Conservation (phyloP, 2,797 vertebrate genomes). For the Meriones psammophilus region DNA sequence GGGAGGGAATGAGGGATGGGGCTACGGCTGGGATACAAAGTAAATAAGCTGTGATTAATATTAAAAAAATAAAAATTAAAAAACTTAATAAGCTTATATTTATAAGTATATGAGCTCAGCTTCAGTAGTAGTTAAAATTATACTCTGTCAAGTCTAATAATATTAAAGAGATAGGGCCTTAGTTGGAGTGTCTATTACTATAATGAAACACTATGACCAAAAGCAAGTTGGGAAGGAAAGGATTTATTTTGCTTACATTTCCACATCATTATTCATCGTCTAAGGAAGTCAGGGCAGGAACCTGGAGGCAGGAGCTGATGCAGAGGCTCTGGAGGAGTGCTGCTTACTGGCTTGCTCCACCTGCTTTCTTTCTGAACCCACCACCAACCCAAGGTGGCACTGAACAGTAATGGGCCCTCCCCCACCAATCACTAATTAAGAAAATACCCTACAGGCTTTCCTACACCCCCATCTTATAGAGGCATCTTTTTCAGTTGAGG, state of each 20-base stretch:
- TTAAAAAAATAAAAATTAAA: too few relatives aligned
- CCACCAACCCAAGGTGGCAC: neutral
- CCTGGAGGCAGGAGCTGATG: neutral
- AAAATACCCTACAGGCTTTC: neutral
- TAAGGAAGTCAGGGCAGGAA: neutral
- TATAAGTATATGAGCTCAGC: slow-evolving; percentile 35
- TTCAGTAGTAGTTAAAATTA: slow-evolving; percentile 44
- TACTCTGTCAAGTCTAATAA: slow-evolving; percentile 30
- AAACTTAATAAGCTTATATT: neutral
- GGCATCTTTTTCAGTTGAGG: neutral
- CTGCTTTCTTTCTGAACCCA: neutral
- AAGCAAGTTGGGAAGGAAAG: neutral
- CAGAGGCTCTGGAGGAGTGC: neutral
- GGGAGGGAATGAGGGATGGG: too few relatives aligned
- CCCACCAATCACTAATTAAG: neutral
- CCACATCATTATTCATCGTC: neutral
- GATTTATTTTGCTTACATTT: neutral
- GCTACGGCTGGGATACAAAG: too few relatives aligned
- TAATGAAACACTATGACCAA: neutral
- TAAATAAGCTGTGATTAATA: too few relatives aligned
- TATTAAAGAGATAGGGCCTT: neutral
- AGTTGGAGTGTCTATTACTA: neutral
- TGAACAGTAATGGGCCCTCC: neutral
- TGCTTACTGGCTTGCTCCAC: neutral
- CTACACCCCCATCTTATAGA: neutral